Evolutionary conservation across 37 sponge, comb jelly and placozoan species (phyloP), one percentile per base, ranked within the genome.

Genomic region (Theonella swinhoei): DNA sequence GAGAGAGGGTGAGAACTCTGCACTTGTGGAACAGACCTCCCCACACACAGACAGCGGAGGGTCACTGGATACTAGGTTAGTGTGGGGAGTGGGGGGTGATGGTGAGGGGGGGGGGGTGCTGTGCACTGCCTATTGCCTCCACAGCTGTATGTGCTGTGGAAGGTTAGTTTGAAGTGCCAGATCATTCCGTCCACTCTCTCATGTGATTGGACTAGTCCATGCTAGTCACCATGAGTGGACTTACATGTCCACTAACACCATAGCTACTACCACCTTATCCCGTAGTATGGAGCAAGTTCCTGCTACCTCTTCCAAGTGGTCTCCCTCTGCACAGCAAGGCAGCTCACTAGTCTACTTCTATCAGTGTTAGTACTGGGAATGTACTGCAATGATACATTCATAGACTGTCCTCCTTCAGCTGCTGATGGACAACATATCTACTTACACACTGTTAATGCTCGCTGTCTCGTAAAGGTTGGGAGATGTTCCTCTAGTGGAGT

Each of bases 391-490:
- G 31, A 8, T 66, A 29, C 28, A n/a, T 66, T 8, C 38, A 38
- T 17, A 23, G n/a, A 33, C 73, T 72, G 11, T 36, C 9, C 19
- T 78, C 34, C 37, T 76, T 30, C 73, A 94, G 92, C 94, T 67
- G 68, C 78, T 72, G 97, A 96, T 87, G 97, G 97, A 31, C 97
- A 96, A 62, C 94, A 91, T 54, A 70, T 96, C 26, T 96, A 94
- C 85, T 31, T 96, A 30, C 97, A 96, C 39, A 87, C 97, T 35
- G 63, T 96, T 43, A 94, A 89, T 62, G 75, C 94, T 20, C 75
- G 72, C 20, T 94, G 95, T 73, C 62, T 94, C 42, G 43, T 86
- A 26, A 90, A 82, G 88, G 92, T 91, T 82, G 0, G 41, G 36
- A 64, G 32, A 5, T 33, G 30, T 65, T 17, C 54, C 54, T 47